Percentiles rank a stretch among this genome's conserved stretches.
phyloP scores from a whole-genome alignment of 2,113 vertebrate species.

The Xyliphius kryptos region DNA sequence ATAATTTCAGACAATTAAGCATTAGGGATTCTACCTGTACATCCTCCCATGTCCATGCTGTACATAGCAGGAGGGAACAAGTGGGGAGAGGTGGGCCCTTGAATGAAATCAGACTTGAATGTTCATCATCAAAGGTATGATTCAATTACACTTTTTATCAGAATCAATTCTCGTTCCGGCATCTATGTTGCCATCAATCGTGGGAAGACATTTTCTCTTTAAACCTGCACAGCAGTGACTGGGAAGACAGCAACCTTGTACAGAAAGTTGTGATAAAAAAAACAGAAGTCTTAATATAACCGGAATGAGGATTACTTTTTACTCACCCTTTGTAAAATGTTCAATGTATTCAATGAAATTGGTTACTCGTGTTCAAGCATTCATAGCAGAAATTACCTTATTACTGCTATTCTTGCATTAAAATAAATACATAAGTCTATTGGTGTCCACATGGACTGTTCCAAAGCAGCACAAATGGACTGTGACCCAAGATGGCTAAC shows the following conservation, averaged over 20 bases:
- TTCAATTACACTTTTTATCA: slow-evolving; percentile 70
- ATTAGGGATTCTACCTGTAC: too few relatives aligned
- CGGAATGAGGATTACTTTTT: too few relatives aligned
- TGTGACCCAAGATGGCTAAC: slow-evolving; percentile 63
- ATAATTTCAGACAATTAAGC: too few relatives aligned
- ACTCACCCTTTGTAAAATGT: slow-evolving; percentile 52
- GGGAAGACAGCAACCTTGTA: too few relatives aligned
- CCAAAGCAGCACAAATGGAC: slow-evolving; percentile 64
- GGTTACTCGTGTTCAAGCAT: slow-evolving; percentile 48
- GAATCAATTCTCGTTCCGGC: too few relatives aligned
- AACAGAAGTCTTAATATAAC: too few relatives aligned
- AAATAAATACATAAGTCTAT: slow-evolving; percentile 60
- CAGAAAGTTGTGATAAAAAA: too few relatives aligned
- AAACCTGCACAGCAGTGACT: too few relatives aligned
- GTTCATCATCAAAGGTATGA: slow-evolving; percentile 66
- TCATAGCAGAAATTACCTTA: slow-evolving; percentile 37
- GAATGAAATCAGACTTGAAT: too few relatives aligned
- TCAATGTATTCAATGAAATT: too few relatives aligned
- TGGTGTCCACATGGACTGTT: slow-evolving; percentile 60
- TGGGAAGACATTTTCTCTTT: too few relatives aligned
- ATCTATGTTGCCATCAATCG: too few relatives aligned
- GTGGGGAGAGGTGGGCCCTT: slow-evolving; percentile 58
- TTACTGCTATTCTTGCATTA: slow-evolving; percentile 49
- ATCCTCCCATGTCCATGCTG: slow-evolving; percentile 69
- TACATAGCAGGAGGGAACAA: slow-evolving; percentile 64